Conservation (phyloP, 2,113 vertebrate species). For the Clarias magur region DNA sequence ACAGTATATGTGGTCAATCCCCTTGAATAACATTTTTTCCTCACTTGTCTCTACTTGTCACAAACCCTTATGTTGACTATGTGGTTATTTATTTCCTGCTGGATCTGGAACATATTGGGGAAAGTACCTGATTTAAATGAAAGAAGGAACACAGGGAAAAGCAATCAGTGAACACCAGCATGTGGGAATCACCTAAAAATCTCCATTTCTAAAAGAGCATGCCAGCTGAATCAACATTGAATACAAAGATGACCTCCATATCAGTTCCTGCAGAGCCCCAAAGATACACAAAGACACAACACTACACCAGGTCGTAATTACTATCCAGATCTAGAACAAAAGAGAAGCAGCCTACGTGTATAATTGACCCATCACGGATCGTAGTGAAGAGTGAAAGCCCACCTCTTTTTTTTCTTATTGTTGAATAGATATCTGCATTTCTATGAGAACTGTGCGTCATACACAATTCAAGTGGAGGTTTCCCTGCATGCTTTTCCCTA, state of each 20-base stretch:
- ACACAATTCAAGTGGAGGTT: neutral
- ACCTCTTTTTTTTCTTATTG: neutral
- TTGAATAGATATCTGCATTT: constrained; percentile 6
- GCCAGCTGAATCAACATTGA: constrained; percentile 69
- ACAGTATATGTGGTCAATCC: neutral
- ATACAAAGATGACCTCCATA: constrained; percentile 52
- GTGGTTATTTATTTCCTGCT: neutral
- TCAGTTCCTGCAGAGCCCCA: constrained; percentile 51
- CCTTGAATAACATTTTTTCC: neutral
- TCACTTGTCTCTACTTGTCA: neutral
- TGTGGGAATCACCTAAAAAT: constrained; percentile 58
- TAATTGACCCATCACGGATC: constrained; percentile 34
- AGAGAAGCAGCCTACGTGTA: constrained; percentile 8
- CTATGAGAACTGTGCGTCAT: constrained; percentile 21
- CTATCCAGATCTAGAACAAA: constrained; percentile 47
- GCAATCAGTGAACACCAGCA: constrained; percentile 57
- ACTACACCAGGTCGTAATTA: constrained; percentile 36
- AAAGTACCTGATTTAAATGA: neutral
- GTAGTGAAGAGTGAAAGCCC: constrained; percentile 12
- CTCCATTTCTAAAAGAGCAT: constrained; percentile 56
- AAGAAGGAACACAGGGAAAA: constrained; percentile 47
- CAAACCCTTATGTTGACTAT: neutral
- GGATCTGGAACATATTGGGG: neutral
- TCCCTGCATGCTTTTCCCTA: neutral
- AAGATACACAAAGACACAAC: constrained; percentile 24